Conservation (phyloP, 2,797 vertebrate species). For the Anas flavirostris region DNA sequence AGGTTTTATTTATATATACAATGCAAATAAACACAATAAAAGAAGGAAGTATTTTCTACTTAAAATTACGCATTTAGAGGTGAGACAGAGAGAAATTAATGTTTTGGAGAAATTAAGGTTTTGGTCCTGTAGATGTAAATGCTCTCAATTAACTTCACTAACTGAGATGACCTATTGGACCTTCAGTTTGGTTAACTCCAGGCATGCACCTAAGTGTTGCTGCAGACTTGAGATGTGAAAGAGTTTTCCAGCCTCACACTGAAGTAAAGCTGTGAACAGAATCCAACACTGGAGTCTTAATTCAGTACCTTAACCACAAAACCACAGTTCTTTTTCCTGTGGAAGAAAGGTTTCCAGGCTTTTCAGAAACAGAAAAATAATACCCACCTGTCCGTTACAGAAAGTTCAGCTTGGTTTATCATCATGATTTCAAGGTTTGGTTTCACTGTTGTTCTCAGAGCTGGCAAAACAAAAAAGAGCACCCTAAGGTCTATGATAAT, state of each 20-base stretch:
- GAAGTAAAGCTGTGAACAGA: neutral
- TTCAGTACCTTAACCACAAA: conserved; percentile 1
- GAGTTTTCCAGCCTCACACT: neutral
- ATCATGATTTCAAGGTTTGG: neutral
- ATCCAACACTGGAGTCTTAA: neutral
- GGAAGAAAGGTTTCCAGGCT: neutral
- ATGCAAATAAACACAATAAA: neutral
- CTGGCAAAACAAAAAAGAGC: neutral
- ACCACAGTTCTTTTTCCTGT: neutral
- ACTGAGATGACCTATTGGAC: neutral
- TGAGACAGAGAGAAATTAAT: neutral
- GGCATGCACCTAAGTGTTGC: fast-evolving
- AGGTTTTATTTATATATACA: neutral
- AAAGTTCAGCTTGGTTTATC: neutral
- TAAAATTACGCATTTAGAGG: neutral
- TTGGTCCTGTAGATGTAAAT: neutral
- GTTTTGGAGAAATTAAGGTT: neutral
- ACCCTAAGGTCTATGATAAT: neutral
- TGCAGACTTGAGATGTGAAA: neutral
- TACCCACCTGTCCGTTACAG: neutral
- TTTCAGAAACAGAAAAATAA: conserved; percentile 13
- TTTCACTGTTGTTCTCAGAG: neutral
- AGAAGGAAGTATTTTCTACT: neutral
- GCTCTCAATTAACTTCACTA: neutral
- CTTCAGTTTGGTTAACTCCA: neutral